Conservation (phyloP, 2,888 invertebrate species). For the Rhyacophila evoluta region DNA sequence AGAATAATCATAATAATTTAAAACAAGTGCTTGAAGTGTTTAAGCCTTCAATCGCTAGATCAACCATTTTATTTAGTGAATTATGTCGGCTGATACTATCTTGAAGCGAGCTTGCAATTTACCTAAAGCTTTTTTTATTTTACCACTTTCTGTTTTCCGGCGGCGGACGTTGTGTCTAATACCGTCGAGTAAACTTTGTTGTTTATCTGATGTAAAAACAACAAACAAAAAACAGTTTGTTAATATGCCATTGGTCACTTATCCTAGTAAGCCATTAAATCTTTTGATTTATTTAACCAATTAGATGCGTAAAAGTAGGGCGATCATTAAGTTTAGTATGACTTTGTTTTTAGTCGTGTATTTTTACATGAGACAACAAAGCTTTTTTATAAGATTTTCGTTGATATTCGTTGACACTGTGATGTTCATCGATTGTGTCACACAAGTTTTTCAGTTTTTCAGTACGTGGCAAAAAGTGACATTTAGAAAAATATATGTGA, state of each 20-base stretch:
- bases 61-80: too few relatives aligned
- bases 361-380: too few relatives aligned
- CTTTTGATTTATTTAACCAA: background rate
- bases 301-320: background rate
- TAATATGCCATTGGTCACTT: slow-evolving; percentile 6
- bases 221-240: slow-evolving; percentile 17
- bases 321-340: background rate
- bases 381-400: too few relatives aligned
- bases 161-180: slow-evolving; percentile 19
- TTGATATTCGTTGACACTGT: too few relatives aligned
- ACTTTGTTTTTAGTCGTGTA: background rate
- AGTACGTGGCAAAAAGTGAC: too few relatives aligned
- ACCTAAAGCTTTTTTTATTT: slow-evolving; percentile 1
- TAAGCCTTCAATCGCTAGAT: too few relatives aligned
- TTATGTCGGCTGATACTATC: too few relatives aligned
- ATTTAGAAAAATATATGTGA: too few relatives aligned
- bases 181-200: slow-evolving; percentile 7
- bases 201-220: slow-evolving; percentile 5
- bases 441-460: too few relatives aligned
- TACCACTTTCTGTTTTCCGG: slow-evolving; percentile 2
- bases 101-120: background rate
- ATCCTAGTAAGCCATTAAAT: background rate
- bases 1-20: too few relatives aligned
- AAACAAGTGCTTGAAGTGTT: too few relatives aligned
- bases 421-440: too few relatives aligned